Evolutionary conservation across 2,888 invertebrate species (phyloP), one percentile per base, ranked within the genome.

Genomic region (Drosophila mimica): DNA sequence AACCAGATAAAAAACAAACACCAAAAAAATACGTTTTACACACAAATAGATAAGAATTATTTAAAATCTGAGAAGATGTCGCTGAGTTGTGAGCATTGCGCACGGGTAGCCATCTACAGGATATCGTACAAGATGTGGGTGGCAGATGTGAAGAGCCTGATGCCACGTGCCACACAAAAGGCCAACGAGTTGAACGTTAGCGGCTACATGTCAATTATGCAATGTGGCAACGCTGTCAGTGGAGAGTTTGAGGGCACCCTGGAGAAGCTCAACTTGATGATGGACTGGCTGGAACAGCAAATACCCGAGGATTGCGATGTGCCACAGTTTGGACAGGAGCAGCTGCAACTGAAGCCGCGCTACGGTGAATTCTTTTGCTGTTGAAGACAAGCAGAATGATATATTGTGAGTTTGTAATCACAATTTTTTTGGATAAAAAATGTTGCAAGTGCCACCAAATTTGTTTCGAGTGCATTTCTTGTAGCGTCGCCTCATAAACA

Each of bases 401-500:
- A 15, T 20, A n/a, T 9, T 30, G 5, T 20, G 4, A 4, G 4
- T 28, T 54, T 20, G 3, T 25, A 25, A 25, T 25, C 25, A 25
- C 25, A 25, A 25, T 25, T 25, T 25, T 25, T 2, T 25, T 25
- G 25, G 25, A 25, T 25, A 25, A 1, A 25, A 25, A 56, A 60
- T 48, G 48, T 68, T 52, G 70, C 68, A 67, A 81, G 60, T 61
- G 67, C 51, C 51, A 74, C 65, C 67, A 78, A 70, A 82, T 69
- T 87, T 83, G 69, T 87, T 89, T 89, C 58, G 73, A 87, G 89
- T 87, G 84, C 83, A 84, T 72, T 69, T 74, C 46, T 53, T 43
- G 67, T 25, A 48, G 43, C 60, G 40, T 28, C 54, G 36, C 70
- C 76, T 70, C 77, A 81, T 84, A 84, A 85, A 81, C 83, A 81